Conservation (phyloP, 2,797 vertebrate species). For the Pseudochirops cupreus region DNA sequence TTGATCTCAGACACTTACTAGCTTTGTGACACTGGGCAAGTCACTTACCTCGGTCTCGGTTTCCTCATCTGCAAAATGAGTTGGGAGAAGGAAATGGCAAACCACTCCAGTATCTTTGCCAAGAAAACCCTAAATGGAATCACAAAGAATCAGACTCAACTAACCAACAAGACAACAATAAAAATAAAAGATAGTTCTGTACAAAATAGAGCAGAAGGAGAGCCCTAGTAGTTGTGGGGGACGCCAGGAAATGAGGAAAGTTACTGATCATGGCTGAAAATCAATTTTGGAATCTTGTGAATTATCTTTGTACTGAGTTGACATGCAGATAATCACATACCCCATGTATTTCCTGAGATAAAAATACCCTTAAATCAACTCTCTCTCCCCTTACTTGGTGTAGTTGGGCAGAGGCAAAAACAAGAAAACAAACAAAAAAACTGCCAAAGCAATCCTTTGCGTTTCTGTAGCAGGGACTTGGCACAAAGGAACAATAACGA, state of each 20-base stretch:
- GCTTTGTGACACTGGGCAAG: neutral
- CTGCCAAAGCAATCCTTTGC: neutral
- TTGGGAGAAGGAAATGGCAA: neutral
- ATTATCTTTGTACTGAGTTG: neutral
- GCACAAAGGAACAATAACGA: constrained; percentile 44
- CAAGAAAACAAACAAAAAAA: too few species aligned
- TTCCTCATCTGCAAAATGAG: neutral
- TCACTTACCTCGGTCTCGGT: neutral
- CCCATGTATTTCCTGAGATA: neutral
- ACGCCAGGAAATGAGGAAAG: neutral
- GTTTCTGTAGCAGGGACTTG: neutral
- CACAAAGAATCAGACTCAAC: neutral
- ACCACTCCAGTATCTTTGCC: neutral
- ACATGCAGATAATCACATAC: neutral
- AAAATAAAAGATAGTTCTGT: neutral
- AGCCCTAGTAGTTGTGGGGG: neutral
- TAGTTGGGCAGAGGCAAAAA: neutral
- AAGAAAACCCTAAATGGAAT: neutral
- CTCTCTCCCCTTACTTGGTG: neutral
- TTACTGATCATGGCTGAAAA: neutral
- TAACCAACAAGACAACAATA: neutral
- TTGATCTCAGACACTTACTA: neutral
- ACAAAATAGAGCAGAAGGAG: neutral
- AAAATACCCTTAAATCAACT: neutral
- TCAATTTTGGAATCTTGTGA: neutral